phyloP scores from a whole-genome alignment of 37 sponge, comb jelly and placozoan species.

The Chondrosia reniformis region DNA sequence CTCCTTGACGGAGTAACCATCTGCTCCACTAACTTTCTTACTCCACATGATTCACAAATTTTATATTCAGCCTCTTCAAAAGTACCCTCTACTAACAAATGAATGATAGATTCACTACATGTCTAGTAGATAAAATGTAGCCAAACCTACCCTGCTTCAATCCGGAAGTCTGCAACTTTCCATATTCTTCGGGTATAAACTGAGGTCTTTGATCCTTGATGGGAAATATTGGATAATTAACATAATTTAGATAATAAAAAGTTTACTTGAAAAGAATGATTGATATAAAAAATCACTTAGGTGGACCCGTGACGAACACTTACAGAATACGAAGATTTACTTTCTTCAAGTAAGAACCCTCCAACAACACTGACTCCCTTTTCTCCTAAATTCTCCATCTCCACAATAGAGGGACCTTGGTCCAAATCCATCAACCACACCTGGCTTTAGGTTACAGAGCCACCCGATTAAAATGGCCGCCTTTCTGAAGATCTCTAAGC shows the following conservation, averaged over 20 bases:
- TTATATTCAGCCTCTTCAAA: too few species aligned
- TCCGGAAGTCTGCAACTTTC: too few species aligned
- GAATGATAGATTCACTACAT: too few species aligned
- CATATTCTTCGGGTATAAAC: constrained; percentile 74
- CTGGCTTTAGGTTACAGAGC: background rate
- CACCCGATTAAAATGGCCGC: too few species aligned
- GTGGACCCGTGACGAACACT: background rate
- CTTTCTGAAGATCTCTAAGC: too few species aligned
- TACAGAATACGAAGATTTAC: constrained; percentile 52
- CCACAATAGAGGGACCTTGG: constrained; percentile 49
- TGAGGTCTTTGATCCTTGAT: constrained; percentile 52
- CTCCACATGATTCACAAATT: constrained; percentile 59
- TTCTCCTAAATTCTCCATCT: constrained; percentile 58
- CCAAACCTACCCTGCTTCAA: too few species aligned
- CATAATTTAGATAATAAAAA: too few species aligned
- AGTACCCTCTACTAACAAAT: too few species aligned
- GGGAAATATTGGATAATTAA: background rate
- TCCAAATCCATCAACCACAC: constrained; percentile 10
- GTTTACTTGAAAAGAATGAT: too few species aligned
- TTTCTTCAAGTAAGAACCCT: constrained; percentile 71
- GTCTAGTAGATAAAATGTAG: too few species aligned
- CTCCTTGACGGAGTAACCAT: constrained; percentile 53
- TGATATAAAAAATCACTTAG: too few species aligned
- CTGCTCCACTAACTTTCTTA: background rate
- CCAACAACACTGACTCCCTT: constrained; percentile 45